These are phyloP conservation scores for Megalopta genalis DNA, from an alignment of 1,140 invertebrate genomes.

Conservation along the genomic window DNA sequence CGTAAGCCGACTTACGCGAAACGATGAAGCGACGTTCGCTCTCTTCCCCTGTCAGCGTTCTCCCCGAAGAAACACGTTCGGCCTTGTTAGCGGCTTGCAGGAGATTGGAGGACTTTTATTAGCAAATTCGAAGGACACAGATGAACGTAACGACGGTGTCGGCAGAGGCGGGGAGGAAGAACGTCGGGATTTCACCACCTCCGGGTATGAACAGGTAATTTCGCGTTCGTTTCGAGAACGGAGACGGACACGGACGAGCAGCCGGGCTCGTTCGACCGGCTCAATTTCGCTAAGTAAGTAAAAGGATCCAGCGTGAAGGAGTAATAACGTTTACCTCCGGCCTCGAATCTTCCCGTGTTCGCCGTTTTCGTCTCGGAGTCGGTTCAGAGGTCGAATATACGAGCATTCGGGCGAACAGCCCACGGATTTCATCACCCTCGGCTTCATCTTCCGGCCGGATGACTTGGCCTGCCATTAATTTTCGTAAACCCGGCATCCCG, in stretches of 20 bases:
- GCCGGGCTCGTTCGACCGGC: conserved; percentile 29
- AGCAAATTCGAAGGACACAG: not conserved
- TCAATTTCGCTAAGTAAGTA: conserved; percentile 63
- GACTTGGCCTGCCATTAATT: conserved; percentile 46
- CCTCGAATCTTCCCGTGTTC: conserved; percentile 7
- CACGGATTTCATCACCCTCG: conserved; percentile 8
- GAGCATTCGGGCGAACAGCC: conserved; percentile 2
- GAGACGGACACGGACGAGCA: conserved; percentile 8
- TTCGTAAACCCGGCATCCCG: conserved; percentile 13
- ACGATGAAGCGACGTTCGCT: not conserved
- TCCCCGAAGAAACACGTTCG: too few relatives aligned
- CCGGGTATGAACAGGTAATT: not conserved
- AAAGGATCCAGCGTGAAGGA: conserved; percentile 41
- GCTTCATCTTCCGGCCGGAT: conserved; percentile 27
- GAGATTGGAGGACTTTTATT: not conserved
- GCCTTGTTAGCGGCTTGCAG: not conserved
- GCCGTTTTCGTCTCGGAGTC: conserved; percentile 14
- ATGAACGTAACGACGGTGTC: not conserved
- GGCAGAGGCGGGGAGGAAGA: not conserved
- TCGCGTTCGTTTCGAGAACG: not conserved
- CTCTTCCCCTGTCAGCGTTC: too few relatives aligned
- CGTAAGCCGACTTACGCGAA: not conserved
- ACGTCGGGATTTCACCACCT: not conserved
- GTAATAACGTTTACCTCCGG: conserved; percentile 29
- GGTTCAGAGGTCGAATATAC: conserved; percentile 32